phyloP scores from a whole-genome alignment of 2,113 vertebrate species.

The Poeciliopsis occidentalis region DNA sequence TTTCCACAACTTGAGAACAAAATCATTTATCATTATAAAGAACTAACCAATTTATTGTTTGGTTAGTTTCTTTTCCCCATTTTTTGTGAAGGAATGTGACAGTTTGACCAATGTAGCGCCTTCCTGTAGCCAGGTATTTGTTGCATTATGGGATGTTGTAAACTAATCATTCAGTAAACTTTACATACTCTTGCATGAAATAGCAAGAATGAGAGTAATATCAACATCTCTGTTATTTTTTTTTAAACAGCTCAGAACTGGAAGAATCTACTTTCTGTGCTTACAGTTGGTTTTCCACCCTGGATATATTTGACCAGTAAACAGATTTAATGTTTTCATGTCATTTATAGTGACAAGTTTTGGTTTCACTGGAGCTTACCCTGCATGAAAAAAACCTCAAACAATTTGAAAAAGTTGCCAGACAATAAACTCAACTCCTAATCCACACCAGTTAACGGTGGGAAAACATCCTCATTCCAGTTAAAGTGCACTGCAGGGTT shows the following conservation, averaged over 20 bases:
- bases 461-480: no score
- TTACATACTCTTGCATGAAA: background rate
- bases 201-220: background rate
- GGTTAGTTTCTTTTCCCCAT: background rate
- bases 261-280: background rate
- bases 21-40: background rate
- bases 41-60: background rate
- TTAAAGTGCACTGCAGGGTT: no score
- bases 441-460: background rate
- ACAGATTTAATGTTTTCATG: background rate
- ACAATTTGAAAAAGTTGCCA: background rate
- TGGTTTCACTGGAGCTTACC: no score
- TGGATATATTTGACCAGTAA: background rate
- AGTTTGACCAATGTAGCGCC: background rate
- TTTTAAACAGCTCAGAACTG: background rate
- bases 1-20: no score
- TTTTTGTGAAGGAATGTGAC: background rate
- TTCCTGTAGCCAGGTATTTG: background rate
- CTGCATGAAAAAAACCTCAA: no score
- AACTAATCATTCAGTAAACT: no score
- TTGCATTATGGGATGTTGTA: background rate
- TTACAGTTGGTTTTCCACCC: background rate
- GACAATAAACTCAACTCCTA: background rate
- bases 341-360: background rate
- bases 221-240: background rate